Percentiles rank a stretch among this genome's conserved stretches.
phyloP scores from a whole-genome alignment of 2,888 invertebrate genomes.

The Lordiphosa andalusiaca region DNA sequence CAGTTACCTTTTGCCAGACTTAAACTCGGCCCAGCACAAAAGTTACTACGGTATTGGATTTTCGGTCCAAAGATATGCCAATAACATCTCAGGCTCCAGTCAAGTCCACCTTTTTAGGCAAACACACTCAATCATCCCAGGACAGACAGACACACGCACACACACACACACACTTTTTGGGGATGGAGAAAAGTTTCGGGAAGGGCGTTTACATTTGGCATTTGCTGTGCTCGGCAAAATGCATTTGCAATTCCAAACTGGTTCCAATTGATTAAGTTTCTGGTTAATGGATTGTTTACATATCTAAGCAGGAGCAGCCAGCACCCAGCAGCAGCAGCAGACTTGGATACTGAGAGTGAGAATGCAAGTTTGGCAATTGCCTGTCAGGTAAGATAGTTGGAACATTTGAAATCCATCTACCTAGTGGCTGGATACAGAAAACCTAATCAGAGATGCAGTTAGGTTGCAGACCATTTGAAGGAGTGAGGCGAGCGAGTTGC shows the following conservation, averaged over 20 bases:
- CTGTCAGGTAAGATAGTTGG: too few relatives aligned
- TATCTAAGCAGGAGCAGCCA: slow-evolving; percentile 44
- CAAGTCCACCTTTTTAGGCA: slow-evolving; percentile 30
- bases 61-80: slow-evolving; percentile 49
- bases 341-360: too few relatives aligned
- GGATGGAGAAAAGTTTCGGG: slow-evolving; percentile 35
- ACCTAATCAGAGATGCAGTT: too few relatives aligned
- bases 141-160: slow-evolving; percentile 3
- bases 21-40: slow-evolving; percentile 31
- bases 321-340: too few relatives aligned
- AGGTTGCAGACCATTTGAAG: too few relatives aligned
- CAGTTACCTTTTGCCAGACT: slow-evolving; percentile 45
- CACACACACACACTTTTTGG: slow-evolving; percentile 15
- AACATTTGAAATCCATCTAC: neutral
- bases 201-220: slow-evolving; percentile 31
- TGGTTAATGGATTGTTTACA: slow-evolving; percentile 72
- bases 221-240: slow-evolving; percentile 51
- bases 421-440: neutral
- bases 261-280: slow-evolving; percentile 73
- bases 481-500: too few relatives aligned
- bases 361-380: too few relatives aligned
- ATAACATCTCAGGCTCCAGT: slow-evolving; percentile 16
- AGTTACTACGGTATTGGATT: slow-evolving; percentile 42
- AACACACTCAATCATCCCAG: slow-evolving; percentile 47
- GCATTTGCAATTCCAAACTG: slow-evolving; percentile 65